These are phyloP conservation scores for Willisornis vidua DNA, from an alignment of 2,113 vertebrate species.

Conservation along the genomic window DNA sequence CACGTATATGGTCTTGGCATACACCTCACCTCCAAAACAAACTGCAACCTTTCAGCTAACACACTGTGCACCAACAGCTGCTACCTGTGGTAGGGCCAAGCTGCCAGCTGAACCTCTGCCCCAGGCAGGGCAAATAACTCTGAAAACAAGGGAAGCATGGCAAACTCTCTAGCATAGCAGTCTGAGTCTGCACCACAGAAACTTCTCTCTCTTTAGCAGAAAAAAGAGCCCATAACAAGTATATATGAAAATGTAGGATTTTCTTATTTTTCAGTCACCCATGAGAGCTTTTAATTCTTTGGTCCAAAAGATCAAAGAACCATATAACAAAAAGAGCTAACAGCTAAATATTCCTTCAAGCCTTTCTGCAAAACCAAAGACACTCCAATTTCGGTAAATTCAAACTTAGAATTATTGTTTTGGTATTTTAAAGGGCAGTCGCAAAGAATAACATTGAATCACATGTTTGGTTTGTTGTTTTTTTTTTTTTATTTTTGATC, in stretches of 20 bases:
- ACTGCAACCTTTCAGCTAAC: rapidly evolving
- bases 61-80: rapidly evolving
- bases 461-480: rapidly evolving
- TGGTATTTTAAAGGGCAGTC: neutral
- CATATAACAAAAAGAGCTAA: neutral
- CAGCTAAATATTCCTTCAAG: neutral
- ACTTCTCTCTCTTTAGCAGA: neutral
- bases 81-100: neutral
- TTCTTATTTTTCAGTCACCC: neutral
- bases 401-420: neutral
- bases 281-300: neutral
- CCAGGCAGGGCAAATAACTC: neutral
- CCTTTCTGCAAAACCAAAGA: neutral
- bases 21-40: neutral
- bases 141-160: rapidly evolving
- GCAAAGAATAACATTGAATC: neutral
- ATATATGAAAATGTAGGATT: rapidly evolving
- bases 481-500: neutral
- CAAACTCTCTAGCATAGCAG: neutral
- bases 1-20: rapidly evolving
- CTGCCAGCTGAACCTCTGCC: neutral
- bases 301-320: neutral
- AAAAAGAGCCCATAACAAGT: neutral
- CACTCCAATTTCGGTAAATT: rapidly evolving
- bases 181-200: neutral